These are phyloP conservation scores for Galaxea fascicularis DNA, from an alignment of 92 coral and sea anemone genomes.

Conservation along the genomic window DNA sequence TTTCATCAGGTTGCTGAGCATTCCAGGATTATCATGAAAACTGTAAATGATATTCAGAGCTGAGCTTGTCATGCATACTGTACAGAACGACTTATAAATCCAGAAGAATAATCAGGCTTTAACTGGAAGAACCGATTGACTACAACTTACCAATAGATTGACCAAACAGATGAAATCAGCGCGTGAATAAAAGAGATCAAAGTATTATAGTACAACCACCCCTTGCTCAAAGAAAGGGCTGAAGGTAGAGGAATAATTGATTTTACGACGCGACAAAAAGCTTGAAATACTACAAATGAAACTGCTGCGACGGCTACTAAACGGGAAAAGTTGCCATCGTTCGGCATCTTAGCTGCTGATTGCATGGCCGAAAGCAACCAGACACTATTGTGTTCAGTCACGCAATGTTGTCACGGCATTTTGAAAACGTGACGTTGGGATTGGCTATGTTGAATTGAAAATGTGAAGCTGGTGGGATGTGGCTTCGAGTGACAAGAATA, in stretches of 20 bases:
- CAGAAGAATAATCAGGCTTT: neutral
- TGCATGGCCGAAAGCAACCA: too few species aligned
- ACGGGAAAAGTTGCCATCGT: neutral
- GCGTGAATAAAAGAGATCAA: slow-evolving; percentile 33
- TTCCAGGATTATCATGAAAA: neutral
- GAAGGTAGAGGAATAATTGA: neutral
- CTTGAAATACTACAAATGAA: slow-evolving; percentile 14
- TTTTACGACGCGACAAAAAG: neutral
- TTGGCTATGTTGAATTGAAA: too few species aligned
- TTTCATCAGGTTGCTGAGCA: neutral
- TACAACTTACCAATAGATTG: slow-evolving; percentile 24
- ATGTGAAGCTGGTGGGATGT: too few species aligned
- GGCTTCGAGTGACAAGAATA: too few species aligned
- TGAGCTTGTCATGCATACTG: neutral
- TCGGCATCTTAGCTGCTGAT: neutral
- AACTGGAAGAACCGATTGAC: neutral
- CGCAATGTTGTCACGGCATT: neutral
- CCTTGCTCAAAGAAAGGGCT: neutral
- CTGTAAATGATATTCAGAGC: slow-evolving; percentile 4
- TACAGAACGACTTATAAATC: neutral
- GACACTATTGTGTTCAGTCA: neutral
- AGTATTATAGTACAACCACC: slow-evolving; percentile 25
- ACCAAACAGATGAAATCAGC: slow-evolving; percentile 2
- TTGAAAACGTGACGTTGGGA: neutral
- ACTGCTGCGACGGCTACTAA: neutral